Conservation (phyloP, 2,888 invertebrate species). For the Drosophila fungiperda region DNA sequence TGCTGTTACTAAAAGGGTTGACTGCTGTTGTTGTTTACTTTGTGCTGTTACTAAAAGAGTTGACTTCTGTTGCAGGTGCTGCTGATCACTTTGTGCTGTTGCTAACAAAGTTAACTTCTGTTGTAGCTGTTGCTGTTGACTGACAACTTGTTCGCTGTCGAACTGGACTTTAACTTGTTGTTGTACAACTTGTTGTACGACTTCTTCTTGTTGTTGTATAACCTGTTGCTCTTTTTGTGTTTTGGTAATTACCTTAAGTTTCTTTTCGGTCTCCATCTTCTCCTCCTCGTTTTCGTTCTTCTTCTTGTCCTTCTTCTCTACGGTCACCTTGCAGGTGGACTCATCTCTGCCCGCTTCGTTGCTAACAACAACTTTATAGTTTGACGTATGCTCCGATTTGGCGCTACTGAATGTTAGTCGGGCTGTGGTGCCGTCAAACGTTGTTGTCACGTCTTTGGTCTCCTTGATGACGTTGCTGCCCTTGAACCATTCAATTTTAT, state of each 20-base stretch:
- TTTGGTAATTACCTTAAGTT: constrained; percentile 84
- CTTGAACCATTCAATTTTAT: constrained; percentile 94
- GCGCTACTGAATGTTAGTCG: constrained; percentile 92
- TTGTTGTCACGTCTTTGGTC: constrained; percentile 91
- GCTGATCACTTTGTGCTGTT: constrained; percentile 5
- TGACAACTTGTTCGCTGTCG: constrained; percentile 11
- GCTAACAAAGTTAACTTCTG: not conserved
- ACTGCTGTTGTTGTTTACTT: not conserved
- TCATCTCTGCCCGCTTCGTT: constrained; percentile 97
- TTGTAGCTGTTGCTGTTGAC: not conserved
- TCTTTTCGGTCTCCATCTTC: constrained; percentile 84
- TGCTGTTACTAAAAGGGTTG: too few species aligned
- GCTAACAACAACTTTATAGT: constrained; percentile 93
- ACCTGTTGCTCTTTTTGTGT: constrained; percentile 12
- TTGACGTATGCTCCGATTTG: constrained; percentile 91
- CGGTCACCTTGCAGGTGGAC: constrained; percentile 93
- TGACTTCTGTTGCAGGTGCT: constrained; percentile 4
- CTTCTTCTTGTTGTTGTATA: constrained; percentile 3
- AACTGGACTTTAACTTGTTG: constrained; percentile 20
- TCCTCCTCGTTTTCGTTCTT: constrained; percentile 86
- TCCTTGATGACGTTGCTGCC: constrained; percentile 91
- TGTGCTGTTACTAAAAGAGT: not conserved
- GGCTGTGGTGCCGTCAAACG: constrained; percentile 93
- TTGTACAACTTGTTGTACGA: constrained; percentile 1
- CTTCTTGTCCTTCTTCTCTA: constrained; percentile 87